Conservation (phyloP, 2,113 vertebrate species). For the Indicator maculatus region DNA sequence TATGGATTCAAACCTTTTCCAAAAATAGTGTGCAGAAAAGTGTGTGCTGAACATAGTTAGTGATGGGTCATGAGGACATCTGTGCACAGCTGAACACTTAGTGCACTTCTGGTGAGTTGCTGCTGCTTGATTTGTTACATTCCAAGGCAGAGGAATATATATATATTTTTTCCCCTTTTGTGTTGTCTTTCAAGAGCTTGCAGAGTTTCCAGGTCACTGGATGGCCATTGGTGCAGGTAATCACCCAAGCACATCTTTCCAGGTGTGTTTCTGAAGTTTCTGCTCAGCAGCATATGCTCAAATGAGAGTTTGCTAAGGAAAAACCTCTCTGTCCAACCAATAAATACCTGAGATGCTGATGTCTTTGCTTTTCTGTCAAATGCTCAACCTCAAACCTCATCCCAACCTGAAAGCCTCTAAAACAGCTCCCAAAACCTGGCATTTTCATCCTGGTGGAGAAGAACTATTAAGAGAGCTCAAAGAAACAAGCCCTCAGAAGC, state of each 20-base stretch:
- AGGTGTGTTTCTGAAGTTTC: not conserved
- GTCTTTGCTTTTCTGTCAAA: not conserved
- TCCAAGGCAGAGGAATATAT: not conserved
- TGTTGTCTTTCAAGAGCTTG: not conserved
- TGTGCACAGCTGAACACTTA: not conserved
- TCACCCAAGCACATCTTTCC: not conserved
- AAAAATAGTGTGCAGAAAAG: not conserved
- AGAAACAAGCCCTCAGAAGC: conserved; percentile 8
- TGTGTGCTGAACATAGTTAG: not conserved
- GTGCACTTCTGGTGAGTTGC: not conserved
- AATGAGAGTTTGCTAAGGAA: not conserved
- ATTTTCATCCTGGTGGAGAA: not conserved
- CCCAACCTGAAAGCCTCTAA: not conserved
- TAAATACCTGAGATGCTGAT: conserved; percentile 21
- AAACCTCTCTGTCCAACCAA: not conserved
- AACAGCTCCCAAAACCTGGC: not conserved
- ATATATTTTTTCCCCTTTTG: not conserved
- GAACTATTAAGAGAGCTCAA: not conserved
- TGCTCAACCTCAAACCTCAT: conserved; percentile 8
- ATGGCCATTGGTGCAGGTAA: not conserved
- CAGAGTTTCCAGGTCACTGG: not conserved
- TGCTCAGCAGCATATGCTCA: not conserved
- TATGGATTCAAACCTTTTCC: not conserved
- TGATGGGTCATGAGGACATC: not conserved
- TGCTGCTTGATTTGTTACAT: not conserved